Conservation (phyloP, 2,113 vertebrate species). For the Neotragus moschatus region DNA sequence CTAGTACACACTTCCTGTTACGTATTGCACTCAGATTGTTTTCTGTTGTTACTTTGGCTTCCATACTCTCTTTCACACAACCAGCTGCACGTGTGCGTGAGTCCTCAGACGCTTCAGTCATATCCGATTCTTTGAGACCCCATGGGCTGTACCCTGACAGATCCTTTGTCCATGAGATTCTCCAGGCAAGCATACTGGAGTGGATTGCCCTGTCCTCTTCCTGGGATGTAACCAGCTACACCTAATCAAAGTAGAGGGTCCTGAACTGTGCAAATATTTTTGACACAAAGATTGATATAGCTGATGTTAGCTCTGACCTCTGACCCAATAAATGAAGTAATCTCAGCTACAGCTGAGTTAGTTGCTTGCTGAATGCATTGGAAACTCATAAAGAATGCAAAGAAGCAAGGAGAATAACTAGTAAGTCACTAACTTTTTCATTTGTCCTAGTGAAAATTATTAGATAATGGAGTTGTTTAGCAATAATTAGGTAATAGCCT, state of each 20-base stretch:
- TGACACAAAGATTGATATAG: not conserved
- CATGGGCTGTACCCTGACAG: not conserved
- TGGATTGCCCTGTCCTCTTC: not conserved
- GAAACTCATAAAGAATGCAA: constrained; percentile 22
- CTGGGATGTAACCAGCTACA: not conserved
- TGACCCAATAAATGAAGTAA: not conserved
- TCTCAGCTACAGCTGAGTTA: not conserved
- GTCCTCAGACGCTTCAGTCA: not conserved
- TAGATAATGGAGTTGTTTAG: not conserved
- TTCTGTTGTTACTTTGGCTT: not conserved
- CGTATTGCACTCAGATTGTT: not conserved
- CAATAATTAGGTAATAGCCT: constrained; percentile 16
- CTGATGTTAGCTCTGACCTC: not conserved
- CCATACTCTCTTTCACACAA: not conserved
- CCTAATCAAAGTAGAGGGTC: not conserved
- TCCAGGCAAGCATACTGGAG: not conserved
- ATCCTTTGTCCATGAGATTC: not conserved
- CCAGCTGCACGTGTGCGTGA: not conserved
- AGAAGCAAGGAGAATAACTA: constrained; percentile 5
- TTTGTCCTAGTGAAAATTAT: constrained; percentile 14
- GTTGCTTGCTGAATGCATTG: not conserved
- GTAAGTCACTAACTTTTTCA: constrained; percentile 29
- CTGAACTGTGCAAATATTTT: not conserved
- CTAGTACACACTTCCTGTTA: not conserved
- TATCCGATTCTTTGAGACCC: not conserved